Evolutionary conservation across 1,140 invertebrate genomes (phyloP), one percentile per base, ranked within the genome.

Genomic region (Platyura marginata): DNA sequence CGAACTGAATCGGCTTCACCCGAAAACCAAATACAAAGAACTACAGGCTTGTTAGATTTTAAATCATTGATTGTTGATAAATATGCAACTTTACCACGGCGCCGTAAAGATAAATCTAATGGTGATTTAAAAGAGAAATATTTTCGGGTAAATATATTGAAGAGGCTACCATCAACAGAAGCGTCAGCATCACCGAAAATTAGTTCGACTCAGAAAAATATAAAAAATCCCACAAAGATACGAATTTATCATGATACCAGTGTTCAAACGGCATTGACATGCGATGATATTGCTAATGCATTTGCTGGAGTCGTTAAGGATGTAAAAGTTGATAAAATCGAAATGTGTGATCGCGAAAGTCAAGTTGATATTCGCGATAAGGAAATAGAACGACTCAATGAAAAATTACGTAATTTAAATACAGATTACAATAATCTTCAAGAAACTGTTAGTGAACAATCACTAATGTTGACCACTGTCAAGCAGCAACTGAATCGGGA

Each of bases 201-300:
- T 18, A 3, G 46, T 37, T 49, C 50, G 13, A 51, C 53, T 18
- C 61, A 67, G 29, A 68, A 70, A 46, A 66, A 64, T 55, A 40
- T 62, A 59, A 50, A 44, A 20, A 0, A 29, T 41, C 1, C 53
- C 61, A 20, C 69, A 67, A 50, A 82, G 77, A 0, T 68, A 72
- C n/a, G n/a, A 48, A 86, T 87, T 44, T 86, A 83, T 54, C 81
- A 84, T 45, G 83, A 87, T 59, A 78, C 68, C 0, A 66, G 68
- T 13, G 68, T 72, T 3, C 83, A 87, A 53, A 87, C 83, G 0
- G 78, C 76, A 6, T 55, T 86, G 19, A 72, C 78, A 0, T 71
- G 74, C 33, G 54, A 61, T 1, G 83, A 86, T 52, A 65, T 86
- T 11, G 75, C 80, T 35, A 72, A 75, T 10, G 75, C 75, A 16